Evolutionary conservation across 2,888 invertebrate genomes (phyloP).

Genomic region (Pyrocoelia pectoralis): DNA sequence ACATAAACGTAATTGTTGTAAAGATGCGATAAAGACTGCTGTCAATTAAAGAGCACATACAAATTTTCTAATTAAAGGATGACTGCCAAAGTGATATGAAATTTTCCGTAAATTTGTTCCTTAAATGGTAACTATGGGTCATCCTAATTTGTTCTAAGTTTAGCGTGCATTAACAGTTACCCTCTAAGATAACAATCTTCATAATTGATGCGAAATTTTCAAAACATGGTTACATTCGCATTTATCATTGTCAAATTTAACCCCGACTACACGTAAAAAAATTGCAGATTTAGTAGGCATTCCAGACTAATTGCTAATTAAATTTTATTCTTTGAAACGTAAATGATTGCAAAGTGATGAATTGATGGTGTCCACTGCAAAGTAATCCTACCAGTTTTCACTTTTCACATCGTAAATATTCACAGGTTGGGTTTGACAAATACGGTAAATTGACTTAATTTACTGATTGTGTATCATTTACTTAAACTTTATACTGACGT

Average conservation of each 20-base stretch:
- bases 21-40: too few species aligned
- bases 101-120: too few species aligned
- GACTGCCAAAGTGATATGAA: too few species aligned
- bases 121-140: too few species aligned
- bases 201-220: background rate
- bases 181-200: background rate
- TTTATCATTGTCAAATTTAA: background rate
- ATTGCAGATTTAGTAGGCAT: slow-evolving; percentile 14
- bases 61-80: too few species aligned
- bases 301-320: slow-evolving; percentile 24
- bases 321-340: slow-evolving; percentile 18
- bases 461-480: slow-evolving; percentile 2
- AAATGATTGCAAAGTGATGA: slow-evolving; percentile 22
- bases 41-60: too few species aligned
- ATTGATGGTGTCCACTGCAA: slow-evolving; percentile 19
- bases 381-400: slow-evolving; percentile 27
- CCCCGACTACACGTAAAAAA: background rate
- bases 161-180: background rate
- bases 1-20: too few species aligned
- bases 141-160: too few species aligned
- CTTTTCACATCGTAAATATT: slow-evolving; percentile 20
- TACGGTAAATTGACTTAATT: slow-evolving; percentile 21
- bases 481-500: background rate
- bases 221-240: too few species aligned
- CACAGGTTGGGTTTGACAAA: slow-evolving; percentile 18